Evolutionary conservation across 2,888 invertebrate genomes (phyloP).

Genomic region (Timema cristinae): DNA sequence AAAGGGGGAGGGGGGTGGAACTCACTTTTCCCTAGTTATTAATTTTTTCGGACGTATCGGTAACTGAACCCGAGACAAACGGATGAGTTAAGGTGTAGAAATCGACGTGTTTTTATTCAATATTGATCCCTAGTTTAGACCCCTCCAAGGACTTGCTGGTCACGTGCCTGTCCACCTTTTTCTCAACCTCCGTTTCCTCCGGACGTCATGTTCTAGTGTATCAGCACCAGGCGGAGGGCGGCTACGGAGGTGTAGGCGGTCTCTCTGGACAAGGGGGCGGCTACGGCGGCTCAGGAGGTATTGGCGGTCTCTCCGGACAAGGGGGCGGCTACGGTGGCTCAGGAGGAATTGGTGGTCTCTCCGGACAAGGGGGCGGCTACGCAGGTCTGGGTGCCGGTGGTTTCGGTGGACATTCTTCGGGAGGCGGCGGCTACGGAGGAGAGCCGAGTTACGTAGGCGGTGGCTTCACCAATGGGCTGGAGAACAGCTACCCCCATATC

Average conservation of each 20-base stretch:
- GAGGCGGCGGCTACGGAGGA: neutral
- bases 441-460: conserved; percentile 8
- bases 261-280: neutral
- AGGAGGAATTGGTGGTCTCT: conserved; percentile 30
- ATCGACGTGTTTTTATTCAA: no score
- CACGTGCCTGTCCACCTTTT: no score
- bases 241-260: conserved; percentile 12
- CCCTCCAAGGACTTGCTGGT: no score
- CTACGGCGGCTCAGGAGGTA: conserved; percentile 6
- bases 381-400: conserved; percentile 25
- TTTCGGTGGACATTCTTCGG: conserved; percentile 8
- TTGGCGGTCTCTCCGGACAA: conserved; percentile 6
- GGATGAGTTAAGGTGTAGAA: no score
- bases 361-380: conserved; percentile 31
- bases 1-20: no score
- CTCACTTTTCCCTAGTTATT: no score
- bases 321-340: conserved; percentile 32
- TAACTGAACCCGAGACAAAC: no score
- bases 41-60: no score
- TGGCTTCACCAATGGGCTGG: neutral
- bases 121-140: no score
- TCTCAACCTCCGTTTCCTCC: no score
- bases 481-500: neutral
- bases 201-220: no score
- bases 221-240: neutral